A percentile compares a stretch with the other conserved stretches of the same genome.
These are phyloP conservation scores for Liopterus haemorrhoidalis DNA, from an alignment of 2,888 invertebrate genomes.

Conservation along the genomic window DNA sequence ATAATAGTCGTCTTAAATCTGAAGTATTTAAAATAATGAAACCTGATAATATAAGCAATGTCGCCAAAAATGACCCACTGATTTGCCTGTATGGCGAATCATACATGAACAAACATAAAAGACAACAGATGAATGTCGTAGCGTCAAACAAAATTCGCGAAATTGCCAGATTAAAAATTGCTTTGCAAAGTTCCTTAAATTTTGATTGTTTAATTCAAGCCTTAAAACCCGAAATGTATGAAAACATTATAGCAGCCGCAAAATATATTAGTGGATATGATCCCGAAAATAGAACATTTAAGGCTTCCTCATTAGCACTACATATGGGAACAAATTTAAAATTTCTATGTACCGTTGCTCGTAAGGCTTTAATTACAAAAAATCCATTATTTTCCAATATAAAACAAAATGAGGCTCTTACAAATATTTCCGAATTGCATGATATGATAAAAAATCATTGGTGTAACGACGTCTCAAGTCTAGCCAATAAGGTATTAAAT, in stretches of 20 bases:
- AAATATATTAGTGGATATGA: constrained; percentile 20
- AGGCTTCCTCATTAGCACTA: constrained; percentile 15
- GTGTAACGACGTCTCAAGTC: constrained; percentile 32
- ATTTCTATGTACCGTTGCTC: constrained; percentile 18
- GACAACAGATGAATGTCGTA: constrained; percentile 22
- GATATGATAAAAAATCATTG: constrained; percentile 29
- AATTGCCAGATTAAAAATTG: constrained; percentile 26
- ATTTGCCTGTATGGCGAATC: constrained; percentile 30
- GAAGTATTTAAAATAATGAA: constrained; percentile 31
- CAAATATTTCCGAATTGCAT: constrained; percentile 11
- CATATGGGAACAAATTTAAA: constrained; percentile 22
- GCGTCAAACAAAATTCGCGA: constrained; percentile 30
- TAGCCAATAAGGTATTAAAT: constrained; percentile 31
- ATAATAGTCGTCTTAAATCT: constrained; percentile 21
- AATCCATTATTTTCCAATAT: constrained; percentile 8
- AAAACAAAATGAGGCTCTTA: constrained; percentile 3
- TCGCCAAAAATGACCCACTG: constrained; percentile 29
- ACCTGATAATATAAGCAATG: constrained; percentile 29
- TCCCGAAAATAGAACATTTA: constrained; percentile 6
- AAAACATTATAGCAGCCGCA: constrained; percentile 21
- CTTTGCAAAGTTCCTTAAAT: constrained; percentile 8
- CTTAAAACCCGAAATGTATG: constrained; percentile 21
- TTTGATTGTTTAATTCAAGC: constrained; percentile 5
- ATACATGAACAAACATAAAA: constrained; percentile 28
- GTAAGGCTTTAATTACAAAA: constrained; percentile 16